A percentile compares a stretch with the other conserved stretches of the same genome.
Evolutionary conservation across 2,113 vertebrate species (phyloP).

Genomic region (Eidolon helvum): DNA sequence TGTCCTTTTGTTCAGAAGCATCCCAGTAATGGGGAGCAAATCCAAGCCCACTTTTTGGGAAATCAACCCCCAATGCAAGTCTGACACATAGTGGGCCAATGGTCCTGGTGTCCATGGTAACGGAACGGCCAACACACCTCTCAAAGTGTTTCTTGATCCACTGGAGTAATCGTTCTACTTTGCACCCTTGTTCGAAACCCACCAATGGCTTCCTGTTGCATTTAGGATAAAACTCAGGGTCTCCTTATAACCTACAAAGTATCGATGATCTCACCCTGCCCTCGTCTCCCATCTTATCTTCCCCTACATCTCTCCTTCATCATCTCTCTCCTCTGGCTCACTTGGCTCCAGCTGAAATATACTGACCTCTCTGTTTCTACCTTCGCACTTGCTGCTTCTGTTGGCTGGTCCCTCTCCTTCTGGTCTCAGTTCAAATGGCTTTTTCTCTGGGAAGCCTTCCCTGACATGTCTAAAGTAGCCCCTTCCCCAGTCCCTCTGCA

Average conservation of each 20-base stretch:
- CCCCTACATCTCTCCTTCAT: not conserved
- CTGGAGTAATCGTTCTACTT: not conserved
- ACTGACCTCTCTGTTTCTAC: not conserved
- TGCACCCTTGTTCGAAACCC: not conserved
- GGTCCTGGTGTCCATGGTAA: not conserved
- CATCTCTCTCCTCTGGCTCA: not conserved
- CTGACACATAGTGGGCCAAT: not conserved
- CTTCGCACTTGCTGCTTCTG: not conserved
- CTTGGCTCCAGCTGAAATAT: not conserved
- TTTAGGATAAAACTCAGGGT: not conserved
- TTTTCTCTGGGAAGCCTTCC: not conserved
- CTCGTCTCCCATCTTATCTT: not conserved
- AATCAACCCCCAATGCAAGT: not conserved
- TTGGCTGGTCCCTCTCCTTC: not conserved
- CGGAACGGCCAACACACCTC: not conserved
- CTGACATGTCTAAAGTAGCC: not conserved
- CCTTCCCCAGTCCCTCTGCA: not conserved
- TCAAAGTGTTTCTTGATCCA: not conserved
- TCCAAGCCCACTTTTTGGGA: not conserved
- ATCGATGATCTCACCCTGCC: not conserved
- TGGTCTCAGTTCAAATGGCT: not conserved
- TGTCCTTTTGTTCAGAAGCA: not conserved
- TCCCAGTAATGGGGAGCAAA: not conserved
- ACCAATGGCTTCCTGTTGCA: not conserved
- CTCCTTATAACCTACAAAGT: not conserved